These are phyloP conservation scores for Anarrhichthys ocellatus DNA, from an alignment of 2,113 vertebrate genomes.

Conservation along the genomic window DNA sequence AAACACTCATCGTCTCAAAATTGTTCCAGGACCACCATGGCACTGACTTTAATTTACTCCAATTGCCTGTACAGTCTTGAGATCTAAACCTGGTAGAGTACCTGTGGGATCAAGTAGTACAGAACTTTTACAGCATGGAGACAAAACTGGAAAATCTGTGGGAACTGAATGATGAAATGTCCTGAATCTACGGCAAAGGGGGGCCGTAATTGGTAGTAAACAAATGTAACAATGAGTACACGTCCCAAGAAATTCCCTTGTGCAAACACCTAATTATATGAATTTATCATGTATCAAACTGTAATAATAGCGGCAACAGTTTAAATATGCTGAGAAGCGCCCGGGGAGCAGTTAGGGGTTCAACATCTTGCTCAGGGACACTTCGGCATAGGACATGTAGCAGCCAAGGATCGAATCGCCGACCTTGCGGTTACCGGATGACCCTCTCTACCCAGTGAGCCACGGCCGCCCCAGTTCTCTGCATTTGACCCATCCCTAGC, in stretches of 20 bases:
- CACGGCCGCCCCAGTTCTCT: too few species aligned
- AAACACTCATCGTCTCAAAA: constrained; percentile 23
- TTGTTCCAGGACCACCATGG: constrained; percentile 21
- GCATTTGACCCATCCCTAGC: too few species aligned
- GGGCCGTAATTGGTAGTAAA: too few species aligned
- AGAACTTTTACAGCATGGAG: neutral
- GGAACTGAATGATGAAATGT: neutral
- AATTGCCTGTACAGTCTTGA: constrained; percentile 7
- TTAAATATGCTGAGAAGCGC: neutral
- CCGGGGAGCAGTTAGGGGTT: too few species aligned
- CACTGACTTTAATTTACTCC: constrained; percentile 22
- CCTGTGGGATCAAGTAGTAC: constrained; percentile 2
- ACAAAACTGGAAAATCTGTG: neutral
- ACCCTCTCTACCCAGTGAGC: too few species aligned
- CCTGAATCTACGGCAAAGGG: neutral
- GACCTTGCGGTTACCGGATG: too few species aligned
- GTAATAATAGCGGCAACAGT: neutral
- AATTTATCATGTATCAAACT: neutral
- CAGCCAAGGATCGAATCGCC: too few species aligned
- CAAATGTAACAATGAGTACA: neutral
- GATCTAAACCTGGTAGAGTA: neutral
- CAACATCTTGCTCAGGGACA: too few species aligned
- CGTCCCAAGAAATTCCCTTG: neutral
- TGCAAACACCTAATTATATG: neutral
- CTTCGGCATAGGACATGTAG: too few species aligned